Percentiles rank a stretch among this genome's conserved stretches.
Conservation (phyloP, 2,113 vertebrate genomes). For the Cepphus grylle region DNA sequence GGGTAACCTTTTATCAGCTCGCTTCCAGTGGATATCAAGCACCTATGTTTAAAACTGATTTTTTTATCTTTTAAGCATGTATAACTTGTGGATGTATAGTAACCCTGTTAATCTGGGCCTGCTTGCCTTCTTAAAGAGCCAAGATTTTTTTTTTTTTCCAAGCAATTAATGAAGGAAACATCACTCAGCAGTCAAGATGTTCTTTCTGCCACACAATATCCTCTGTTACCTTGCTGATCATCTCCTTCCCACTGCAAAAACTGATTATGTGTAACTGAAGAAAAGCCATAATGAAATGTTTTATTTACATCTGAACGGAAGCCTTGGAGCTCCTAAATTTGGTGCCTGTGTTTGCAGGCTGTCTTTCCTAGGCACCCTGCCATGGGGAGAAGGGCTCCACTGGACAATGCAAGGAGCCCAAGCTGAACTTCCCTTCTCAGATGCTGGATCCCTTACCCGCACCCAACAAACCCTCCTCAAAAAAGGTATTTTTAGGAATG, state of each 20-base stretch:
- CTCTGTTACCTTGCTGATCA: neutral
- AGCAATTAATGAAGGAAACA: neutral
- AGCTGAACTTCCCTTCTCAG: neutral
- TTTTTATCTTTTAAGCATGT: neutral
- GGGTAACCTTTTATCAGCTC: neutral
- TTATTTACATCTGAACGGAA: neutral
- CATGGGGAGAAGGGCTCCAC: neutral
- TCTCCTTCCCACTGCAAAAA: neutral
- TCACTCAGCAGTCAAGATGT: neutral
- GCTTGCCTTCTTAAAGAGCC: neutral
- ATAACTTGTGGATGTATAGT: neutral
- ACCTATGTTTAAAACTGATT: neutral
- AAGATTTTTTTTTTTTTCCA: neutral
- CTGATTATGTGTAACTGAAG: neutral
- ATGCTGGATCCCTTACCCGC: neutral
- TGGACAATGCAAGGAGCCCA: neutral
- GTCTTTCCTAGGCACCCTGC: neutral
- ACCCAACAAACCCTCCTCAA: neutral
- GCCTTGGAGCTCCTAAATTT: neutral
- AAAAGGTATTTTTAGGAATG: neutral
- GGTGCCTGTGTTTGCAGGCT: neutral
- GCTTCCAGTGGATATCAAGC: neutral
- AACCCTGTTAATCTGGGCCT: neutral
- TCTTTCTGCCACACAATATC: neutral
- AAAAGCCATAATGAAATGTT: neutral